Conservation (phyloP, 2,113 vertebrate species). For the Centropus unirufus region DNA sequence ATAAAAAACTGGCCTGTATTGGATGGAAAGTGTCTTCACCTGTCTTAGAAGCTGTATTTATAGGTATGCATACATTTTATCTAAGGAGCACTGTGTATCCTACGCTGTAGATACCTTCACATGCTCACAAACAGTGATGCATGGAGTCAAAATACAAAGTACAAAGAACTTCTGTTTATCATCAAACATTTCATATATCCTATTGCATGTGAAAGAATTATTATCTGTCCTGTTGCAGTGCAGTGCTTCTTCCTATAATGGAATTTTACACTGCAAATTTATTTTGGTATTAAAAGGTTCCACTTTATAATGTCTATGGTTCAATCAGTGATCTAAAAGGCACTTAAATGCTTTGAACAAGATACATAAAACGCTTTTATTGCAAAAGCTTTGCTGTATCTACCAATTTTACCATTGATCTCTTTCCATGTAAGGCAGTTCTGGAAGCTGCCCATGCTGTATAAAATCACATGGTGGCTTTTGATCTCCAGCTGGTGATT, state of each 20-base stretch:
- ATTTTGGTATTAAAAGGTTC: conserved; percentile 84
- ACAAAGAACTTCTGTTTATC: conserved; percentile 80
- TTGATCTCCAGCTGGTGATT: conserved; percentile 71
- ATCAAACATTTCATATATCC: conserved; percentile 79
- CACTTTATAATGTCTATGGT: conserved; percentile 82
- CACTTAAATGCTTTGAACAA: conserved; percentile 84
- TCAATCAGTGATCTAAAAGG: conserved; percentile 85
- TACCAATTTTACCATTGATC: conserved; percentile 79
- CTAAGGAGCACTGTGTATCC: not conserved
- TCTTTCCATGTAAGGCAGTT: conserved; percentile 73
- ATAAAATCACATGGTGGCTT: conserved; percentile 59
- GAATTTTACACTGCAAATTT: conserved; percentile 81
- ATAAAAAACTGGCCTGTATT: not conserved
- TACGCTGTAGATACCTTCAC: not conserved
- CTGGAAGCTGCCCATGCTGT: conserved; percentile 69
- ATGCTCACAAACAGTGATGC: not conserved
- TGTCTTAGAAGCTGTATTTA: conserved; percentile 2
- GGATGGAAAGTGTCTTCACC: not conserved
- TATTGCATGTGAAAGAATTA: conserved; percentile 78
- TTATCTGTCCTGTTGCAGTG: conserved; percentile 77
- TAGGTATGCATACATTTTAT: conserved; percentile 26
- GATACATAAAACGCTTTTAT: conserved; percentile 82
- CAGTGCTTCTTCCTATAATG: conserved; percentile 78
- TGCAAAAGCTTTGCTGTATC: conserved; percentile 78
- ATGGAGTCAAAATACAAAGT: not conserved